Percentiles rank a stretch among this genome's conserved stretches.
Conservation (phyloP, 2,797 vertebrate genomes). For the Leucoraja ocellata region DNA sequence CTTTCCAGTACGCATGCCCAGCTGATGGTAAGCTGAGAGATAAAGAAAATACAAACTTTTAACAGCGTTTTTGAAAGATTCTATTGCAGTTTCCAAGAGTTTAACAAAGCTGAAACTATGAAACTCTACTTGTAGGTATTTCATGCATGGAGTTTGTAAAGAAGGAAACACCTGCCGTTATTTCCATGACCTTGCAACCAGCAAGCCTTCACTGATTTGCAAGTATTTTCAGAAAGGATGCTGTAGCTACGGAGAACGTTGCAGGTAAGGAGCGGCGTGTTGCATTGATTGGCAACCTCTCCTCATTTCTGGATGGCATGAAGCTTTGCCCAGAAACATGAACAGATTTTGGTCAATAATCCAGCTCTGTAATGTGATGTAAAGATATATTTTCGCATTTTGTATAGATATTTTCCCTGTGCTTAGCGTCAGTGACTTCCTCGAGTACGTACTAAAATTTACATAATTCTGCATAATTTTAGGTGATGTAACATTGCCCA, state of each 20-base stretch:
- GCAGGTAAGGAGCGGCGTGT: constrained; percentile 68
- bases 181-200: constrained; percentile 83
- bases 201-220: constrained; percentile 83
- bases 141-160: constrained; percentile 97
- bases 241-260: constrained; percentile 89
- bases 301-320: background rate
- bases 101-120: background rate
- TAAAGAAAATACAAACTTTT: constrained; percentile 4
- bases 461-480: background rate
- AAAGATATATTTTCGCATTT: background rate
- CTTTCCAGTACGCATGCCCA: background rate
- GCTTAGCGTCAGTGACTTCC: background rate
- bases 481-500: background rate
- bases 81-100: background rate
- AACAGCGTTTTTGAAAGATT: background rate
- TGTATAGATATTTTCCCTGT: background rate
- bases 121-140: constrained; percentile 66
- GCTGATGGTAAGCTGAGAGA: background rate
- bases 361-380: background rate
- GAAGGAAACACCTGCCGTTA: constrained; percentile 94
- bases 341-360: background rate
- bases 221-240: constrained; percentile 92
- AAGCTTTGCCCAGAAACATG: background rate
- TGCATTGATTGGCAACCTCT: background rate
- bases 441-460: background rate